Conservation (phyloP, 1,140 invertebrate species). For the Temnothorax nylanderi region DNA sequence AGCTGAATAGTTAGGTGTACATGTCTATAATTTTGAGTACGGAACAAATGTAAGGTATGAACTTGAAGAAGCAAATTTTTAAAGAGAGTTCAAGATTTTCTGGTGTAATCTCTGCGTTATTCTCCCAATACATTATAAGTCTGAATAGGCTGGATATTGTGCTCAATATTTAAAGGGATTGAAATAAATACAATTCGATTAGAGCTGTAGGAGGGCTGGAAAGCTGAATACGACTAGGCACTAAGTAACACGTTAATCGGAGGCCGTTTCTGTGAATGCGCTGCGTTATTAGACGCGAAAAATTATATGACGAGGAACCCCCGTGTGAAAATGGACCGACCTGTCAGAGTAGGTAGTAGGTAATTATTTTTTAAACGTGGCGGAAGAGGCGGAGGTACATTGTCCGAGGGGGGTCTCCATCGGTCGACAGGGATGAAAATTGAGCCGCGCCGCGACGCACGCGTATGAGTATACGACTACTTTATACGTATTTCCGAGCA, state of each 20-base stretch:
- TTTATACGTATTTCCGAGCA: neutral
- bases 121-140: neutral
- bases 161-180: neutral
- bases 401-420: conserved; percentile 9
- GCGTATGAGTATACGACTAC: neutral
- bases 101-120: neutral
- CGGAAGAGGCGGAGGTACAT: conserved; percentile 2
- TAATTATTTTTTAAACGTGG: conserved; percentile 46
- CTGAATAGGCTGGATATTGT: neutral
- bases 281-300: neutral
- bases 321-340: neutral
- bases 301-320: neutral
- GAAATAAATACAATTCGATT: neutral
- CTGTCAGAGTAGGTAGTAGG: conserved; percentile 10
- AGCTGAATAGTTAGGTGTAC: neutral
- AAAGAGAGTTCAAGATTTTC: neutral
- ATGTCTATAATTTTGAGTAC: neutral
- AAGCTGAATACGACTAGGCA: neutral
- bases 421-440: conserved; percentile 23
- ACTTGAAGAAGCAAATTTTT: neutral
- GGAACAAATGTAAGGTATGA: neutral
- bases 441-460: neutral
- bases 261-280: neutral
- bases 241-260: conserved; percentile 5
- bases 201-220: neutral